Conservation (phyloP, 1,140 invertebrate species). For the Cherax quadricarinatus region DNA sequence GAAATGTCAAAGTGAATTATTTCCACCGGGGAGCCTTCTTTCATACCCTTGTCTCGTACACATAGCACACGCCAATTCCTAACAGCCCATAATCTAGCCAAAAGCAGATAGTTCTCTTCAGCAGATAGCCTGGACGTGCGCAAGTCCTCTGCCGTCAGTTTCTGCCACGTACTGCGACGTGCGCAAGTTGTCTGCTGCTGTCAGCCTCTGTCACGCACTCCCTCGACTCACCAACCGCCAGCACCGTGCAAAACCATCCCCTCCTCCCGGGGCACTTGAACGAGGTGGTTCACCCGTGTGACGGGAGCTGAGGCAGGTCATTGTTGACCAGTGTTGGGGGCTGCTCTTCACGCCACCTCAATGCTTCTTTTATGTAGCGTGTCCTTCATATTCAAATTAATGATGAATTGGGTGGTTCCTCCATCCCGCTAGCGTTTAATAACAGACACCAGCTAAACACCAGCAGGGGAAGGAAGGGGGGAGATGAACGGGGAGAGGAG, state of each 20-base stretch:
- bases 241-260: not conserved
- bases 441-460: constrained; percentile 47
- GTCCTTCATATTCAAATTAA: constrained; percentile 69
- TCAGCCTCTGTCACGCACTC: no score
- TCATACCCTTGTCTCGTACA: no score
- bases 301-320: constrained; percentile 29
- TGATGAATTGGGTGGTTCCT: constrained; percentile 51
- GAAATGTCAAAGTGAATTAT: no score
- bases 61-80: no score
- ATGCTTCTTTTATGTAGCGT: constrained; percentile 45
- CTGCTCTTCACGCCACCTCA: constrained; percentile 59
- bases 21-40: no score
- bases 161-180: no score
- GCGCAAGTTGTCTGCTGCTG: no score
- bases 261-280: not conserved
- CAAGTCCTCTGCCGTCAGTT: no score
- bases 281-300: not conserved
- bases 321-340: constrained; percentile 30
- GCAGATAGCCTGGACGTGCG: no score
- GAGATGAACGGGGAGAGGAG: not conserved
- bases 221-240: not conserved
- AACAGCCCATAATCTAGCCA: no score
- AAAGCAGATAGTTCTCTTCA: no score
- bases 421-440: constrained; percentile 49
- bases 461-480: not conserved